Percentiles rank a stretch among this genome's conserved stretches.
These are phyloP conservation scores for Gymnothorax javanicus DNA, from an alignment of 2,797 vertebrate genomes.

Conservation along the genomic window DNA sequence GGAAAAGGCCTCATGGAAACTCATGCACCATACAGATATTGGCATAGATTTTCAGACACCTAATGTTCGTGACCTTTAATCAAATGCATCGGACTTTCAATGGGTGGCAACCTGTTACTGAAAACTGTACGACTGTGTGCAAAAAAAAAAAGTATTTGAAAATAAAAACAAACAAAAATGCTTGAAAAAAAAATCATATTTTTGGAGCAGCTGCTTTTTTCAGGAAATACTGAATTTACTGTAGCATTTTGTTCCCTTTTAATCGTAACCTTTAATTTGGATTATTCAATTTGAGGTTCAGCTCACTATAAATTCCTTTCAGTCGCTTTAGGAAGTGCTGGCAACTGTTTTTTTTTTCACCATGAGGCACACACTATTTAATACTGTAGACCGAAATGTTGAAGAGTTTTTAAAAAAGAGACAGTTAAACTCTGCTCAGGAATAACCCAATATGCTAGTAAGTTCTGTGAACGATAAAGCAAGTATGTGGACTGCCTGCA, in stretches of 20 bases:
- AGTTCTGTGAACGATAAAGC: conserved; percentile 51
- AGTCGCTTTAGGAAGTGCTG: conserved; percentile 55
- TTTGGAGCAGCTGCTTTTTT: conserved; percentile 47
- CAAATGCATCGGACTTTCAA: neutral
- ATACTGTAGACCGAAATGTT: conserved; percentile 50
- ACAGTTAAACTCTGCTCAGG: conserved; percentile 56
- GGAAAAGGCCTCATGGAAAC: neutral
- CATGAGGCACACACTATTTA: conserved; percentile 59
- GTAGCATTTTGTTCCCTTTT: conserved; percentile 60
- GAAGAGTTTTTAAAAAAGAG: conserved; percentile 56
- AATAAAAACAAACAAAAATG: neutral
- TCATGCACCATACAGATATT: neutral
- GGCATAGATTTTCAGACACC: neutral
- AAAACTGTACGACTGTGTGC: neutral
- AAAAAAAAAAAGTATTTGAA: neutral
- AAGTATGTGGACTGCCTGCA: conserved; percentile 26
- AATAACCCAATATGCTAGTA: conserved; percentile 54
- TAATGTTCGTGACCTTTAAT: neutral
- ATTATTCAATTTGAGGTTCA: conserved; percentile 62
- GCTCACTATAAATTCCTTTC: conserved; percentile 46
- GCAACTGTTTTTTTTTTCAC: conserved; percentile 59
- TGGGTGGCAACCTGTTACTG: neutral
- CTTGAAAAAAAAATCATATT: conserved; percentile 41
- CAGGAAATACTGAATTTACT: conserved; percentile 48
- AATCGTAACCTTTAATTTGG: conserved; percentile 61